Base-by-base conservation (phyloP, 2,113 vertebrate species). In the Solenodon paradoxus region DNA sequence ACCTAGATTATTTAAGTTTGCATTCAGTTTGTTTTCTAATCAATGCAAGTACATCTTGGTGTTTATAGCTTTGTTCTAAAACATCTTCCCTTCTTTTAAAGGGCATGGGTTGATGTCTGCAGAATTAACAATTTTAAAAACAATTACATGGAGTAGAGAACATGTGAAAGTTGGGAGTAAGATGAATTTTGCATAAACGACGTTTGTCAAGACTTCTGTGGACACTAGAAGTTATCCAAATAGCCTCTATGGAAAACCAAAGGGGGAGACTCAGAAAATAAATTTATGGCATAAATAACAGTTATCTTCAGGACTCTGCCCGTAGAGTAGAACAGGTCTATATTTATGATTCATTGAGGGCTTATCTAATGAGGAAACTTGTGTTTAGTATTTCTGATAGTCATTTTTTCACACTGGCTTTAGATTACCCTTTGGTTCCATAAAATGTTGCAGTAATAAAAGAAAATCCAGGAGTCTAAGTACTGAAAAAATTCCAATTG, bases 401-500 rank as follows among this genome's bases (percentile, higher is more conserved):
- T 64, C 26, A n/a, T 59, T 77, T 81, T 79, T 89, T 28, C 15
- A 55, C 3, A 9, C 0, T 42, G 53, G 35, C 30, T 80, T 80
- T 85, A 79, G 59, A 35, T 69, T 51, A 59, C 30, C 35, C 57
- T 83, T n/a, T 59, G 55, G 66, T 42, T 85, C 20, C 42, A 78
- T 71, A 91, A 93, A 91, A 88, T 81, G 9, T 84, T 38, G 9
- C n/a, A 81, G 9, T 91, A 32, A 53, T n/a, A 90, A 81, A 71
- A 68, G 49, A 79, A 80, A 80, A 94, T 30, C 13, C 16, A 87
- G 35, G 15, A 49, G 12, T 75, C 35, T 84, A 45, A 79, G 24
- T 68, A 63, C 15, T 74, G 49, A 79, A 42, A 83, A 86, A 68
- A 2, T 86, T 90, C 57, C 74, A 38, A 28, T 5, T 61, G 11